These are phyloP conservation scores for Andrena dorsata DNA, from an alignment of 2,888 invertebrate genomes.

Conservation along the genomic window DNA sequence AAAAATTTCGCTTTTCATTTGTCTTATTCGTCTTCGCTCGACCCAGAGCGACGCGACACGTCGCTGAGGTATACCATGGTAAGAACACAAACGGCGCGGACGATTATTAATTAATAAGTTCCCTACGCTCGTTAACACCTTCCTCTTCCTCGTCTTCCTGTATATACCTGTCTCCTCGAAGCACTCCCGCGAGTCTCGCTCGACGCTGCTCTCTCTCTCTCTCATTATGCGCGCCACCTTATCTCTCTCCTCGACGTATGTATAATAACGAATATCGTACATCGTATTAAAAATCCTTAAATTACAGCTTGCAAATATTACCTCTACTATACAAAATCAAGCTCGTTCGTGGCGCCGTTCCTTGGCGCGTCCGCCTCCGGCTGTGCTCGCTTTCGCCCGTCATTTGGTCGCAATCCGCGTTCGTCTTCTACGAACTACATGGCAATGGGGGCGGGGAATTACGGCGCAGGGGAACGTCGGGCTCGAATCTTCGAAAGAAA, in stretches of 20 bases:
- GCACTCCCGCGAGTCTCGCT: conserved; percentile 25
- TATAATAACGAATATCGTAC: conserved; percentile 60
- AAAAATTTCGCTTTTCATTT: conserved; percentile 23
- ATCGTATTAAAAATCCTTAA: conserved; percentile 65
- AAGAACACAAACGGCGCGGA: conserved; percentile 71
- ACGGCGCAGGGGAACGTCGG: conserved; percentile 4
- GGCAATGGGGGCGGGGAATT: conserved; percentile 25
- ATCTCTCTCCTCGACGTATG: conserved; percentile 12
- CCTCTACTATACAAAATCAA: conserved; percentile 75
- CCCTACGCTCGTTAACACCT: conserved; percentile 34
- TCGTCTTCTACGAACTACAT: conserved; percentile 28
- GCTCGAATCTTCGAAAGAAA: conserved; percentile 15
- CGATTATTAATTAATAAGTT: conserved; percentile 57
- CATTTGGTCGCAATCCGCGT: background rate
- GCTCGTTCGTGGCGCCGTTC: conserved; percentile 62
- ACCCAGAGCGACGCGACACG: conserved; percentile 18
- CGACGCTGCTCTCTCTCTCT: conserved; percentile 32
- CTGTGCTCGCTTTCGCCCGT: background rate
- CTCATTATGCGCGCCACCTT: conserved; percentile 34
- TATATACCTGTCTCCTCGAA: conserved; percentile 1
- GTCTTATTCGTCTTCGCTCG: conserved; percentile 29
- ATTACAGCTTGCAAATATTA: conserved; percentile 71
- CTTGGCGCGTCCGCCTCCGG: conserved; percentile 33
- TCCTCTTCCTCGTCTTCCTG: background rate
- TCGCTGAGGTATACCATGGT: conserved; percentile 52